Evolutionary conservation across 2,797 vertebrate genomes (phyloP), one percentile per base, ranked within the genome.

Genomic region (Melanotaenia pygmaea): DNA sequence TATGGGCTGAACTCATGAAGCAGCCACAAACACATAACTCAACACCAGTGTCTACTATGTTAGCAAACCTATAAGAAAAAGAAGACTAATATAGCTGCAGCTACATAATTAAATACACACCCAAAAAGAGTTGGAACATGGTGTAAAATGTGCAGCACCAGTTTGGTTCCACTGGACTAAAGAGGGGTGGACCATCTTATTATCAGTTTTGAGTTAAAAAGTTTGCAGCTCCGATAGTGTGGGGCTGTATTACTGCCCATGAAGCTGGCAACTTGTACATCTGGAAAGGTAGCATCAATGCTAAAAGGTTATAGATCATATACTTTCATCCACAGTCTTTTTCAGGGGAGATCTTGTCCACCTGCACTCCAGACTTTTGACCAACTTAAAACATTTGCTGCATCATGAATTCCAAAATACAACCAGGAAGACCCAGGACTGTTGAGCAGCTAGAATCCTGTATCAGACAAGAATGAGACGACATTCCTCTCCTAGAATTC

Each of bases 1-100:
- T 7, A 54, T 71, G 14, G 30, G 43, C 28, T 56, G 53, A 57
- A 67, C 24, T 72, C 3, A 70, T 56, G 32, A 87, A 30, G 54
- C 3, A 32, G 34, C 59, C 45, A 50, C 28, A 71, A 11, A 64
- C 28, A 64, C 40, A 68, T 20, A 58, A 12, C 26, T 28, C 1
- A 69, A 26, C 16, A 38, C 26, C 47, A 3, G 0, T 12, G 9
- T 56, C 50, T 11, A 20, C 13, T 64, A 16, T 18, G 26, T 56
- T 43, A 20, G 51, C 64, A 54, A 47, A 28, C 0, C 12, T 18
- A 54, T 51, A 5, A 10, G 8, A 37, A 51, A 57, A 24, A n/a
- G 0, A 58, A 37, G 9, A 22, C 1, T 22, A 28, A 50, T 0
- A 0, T 28, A 56, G 20, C 7, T n/a, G 7, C 3, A 47, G 45